Base-by-base conservation (phyloP, 2,888 invertebrate species). In the Caenorhabditis panamensis region DNA sequence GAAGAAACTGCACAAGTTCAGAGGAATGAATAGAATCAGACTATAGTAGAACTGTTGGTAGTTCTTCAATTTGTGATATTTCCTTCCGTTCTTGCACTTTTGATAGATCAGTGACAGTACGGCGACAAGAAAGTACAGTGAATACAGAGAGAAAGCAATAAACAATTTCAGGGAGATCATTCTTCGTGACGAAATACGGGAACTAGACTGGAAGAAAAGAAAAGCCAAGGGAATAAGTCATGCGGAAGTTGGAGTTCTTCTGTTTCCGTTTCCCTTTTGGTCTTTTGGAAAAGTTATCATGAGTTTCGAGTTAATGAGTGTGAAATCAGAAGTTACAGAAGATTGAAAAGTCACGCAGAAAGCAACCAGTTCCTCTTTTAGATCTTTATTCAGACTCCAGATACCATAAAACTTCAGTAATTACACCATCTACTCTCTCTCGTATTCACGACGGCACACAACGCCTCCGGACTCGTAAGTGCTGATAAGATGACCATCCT, bases 391-490 rank as follows among this genome's bases (percentile, higher is more conserved):
- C n/a, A n/a, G n/a, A n/a, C n/a, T n/a, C n/a, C n/a, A n/a, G n/a
- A n/a, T n/a, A n/a, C n/a, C n/a, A n/a, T n/a, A n/a, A n/a, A n/a
- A n/a, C n/a, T n/a, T n/a, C n/a, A n/a, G n/a, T n/a, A n/a, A n/a
- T n/a, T n/a, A n/a, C n/a, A n/a, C n/a, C 5, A 37, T 28, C 58
- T 44, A 75, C 44, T 75, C 75, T 61, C 61, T 75, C 61, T 66
- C 79, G 66, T 82, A 86, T 16, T 80, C 84, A 18, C 86, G 79
- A 44, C 80, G 82, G 67, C 73, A 82, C 20, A 69, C 68, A 49
- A 87, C 84, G 26, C 49, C 58, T 68, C 86, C 86, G 5, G 82
- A 84, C 72, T 84, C 73, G 59, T 83, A 73, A 9, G 77, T 71
- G 49, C 73, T 78, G 61, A 81, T 56, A 20, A 87, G 78, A n/a